Evolutionary conservation across 2,888 invertebrate species (phyloP), one percentile per base, ranked within the genome.

Genomic region (Drosophila koepferae): DNA sequence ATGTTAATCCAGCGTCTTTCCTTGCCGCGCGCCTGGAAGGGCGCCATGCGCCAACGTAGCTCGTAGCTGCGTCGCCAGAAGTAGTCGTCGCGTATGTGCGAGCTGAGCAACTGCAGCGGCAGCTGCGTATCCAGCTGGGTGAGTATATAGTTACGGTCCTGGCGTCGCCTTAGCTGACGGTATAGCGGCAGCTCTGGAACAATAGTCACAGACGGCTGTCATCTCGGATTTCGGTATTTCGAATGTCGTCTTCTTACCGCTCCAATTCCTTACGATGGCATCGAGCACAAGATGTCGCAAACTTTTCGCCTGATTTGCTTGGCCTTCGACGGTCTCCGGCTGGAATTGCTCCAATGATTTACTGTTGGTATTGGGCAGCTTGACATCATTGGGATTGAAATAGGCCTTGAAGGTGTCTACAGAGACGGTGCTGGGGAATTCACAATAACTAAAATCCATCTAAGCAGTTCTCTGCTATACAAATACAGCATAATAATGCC

Each of bases 51-150:
- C 93, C 93, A 93, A 51, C 92, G 92, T 58, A 90, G 83, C 55
- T 81, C 88, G 56, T 90, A 93, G 81, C 91, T 89, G 49, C 92
- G 87, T 9, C 86, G 89, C 93, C 93, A 93, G 74, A 93, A 93
- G 82, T 89, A 90, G 72, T 93, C 91, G 34, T 92, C 92, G 41
- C 86, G 90, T 40, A 93, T 93, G 79, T 92, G 87, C 18, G 78
- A 62, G 76, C 91, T 91, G 69, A 93, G 89, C 68, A 91, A 79
- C 78, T 92, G 90, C 40, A 93, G 77, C 40, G 93, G 92, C 63
- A 93, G 76, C 73, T 89, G 89, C 12, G 91, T 86, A 82, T 91
- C 89, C 73, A 93, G 74, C 74, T 93, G 90, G 67, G 91, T 91
- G 43, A 93, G 84, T 60, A 93, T 75, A 63, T 93, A 93, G 81